These are phyloP conservation scores for Calephelis virginiensis DNA, from an alignment of 1,140 invertebrate species.

Conservation along the genomic window DNA sequence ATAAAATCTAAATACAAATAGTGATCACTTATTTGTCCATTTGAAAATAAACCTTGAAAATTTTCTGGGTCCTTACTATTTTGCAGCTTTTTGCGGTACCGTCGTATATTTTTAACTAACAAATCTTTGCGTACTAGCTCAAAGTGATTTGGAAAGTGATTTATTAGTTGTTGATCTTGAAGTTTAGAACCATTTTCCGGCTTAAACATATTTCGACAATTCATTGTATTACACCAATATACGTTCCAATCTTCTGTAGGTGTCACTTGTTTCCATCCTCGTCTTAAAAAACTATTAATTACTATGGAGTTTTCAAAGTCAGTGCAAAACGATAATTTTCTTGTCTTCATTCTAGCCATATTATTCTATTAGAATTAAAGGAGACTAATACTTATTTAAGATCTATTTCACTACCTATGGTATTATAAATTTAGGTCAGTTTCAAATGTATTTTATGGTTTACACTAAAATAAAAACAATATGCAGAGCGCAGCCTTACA, in stretches of 20 bases:
- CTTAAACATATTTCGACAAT: slow-evolving; percentile 93
- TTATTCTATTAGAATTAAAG: too few species aligned
- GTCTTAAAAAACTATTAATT: slow-evolving; percentile 94
- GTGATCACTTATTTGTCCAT: slow-evolving; percentile 85
- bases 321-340: slow-evolving; percentile 87
- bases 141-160: slow-evolving; percentile 97
- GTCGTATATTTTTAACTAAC: slow-evolving; percentile 96
- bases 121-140: slow-evolving; percentile 96
- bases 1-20: slow-evolving; percentile 94
- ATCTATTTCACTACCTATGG: too few species aligned
- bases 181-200: slow-evolving; percentile 95
- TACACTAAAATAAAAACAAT: too few species aligned
- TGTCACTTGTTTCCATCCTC: slow-evolving; percentile 94
- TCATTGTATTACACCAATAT: slow-evolving; percentile 96
- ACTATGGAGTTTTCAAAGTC: slow-evolving; percentile 97
- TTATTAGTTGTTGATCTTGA: slow-evolving; percentile 94
- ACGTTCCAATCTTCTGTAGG: slow-evolving; percentile 98
- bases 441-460: too few species aligned
- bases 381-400: too few species aligned
- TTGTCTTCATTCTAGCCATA: background rate
- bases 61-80: slow-evolving; percentile 92
- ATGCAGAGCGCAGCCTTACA: too few species aligned
- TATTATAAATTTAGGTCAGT: too few species aligned
- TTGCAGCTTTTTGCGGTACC: slow-evolving; percentile 95
- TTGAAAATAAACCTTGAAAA: slow-evolving; percentile 66